phyloP scores from a whole-genome alignment of 2,113 vertebrate species.

The Hyperoodon ampullatus region DNA sequence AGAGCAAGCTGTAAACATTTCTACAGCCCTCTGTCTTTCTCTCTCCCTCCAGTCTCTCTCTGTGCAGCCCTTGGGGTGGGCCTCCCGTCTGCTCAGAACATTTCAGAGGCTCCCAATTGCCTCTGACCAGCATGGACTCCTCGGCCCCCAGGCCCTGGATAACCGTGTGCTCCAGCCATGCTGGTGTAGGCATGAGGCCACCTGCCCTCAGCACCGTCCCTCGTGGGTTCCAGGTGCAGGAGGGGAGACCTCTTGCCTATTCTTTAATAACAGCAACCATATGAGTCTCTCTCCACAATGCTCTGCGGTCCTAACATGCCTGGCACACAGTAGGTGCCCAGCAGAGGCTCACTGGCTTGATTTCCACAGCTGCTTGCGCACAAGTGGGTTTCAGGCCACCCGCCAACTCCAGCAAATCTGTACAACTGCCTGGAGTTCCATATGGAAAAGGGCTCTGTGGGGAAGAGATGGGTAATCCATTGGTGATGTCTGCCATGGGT shows the following conservation, averaged over 20 bases:
- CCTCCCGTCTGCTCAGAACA: not conserved
- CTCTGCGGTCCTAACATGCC: not conserved
- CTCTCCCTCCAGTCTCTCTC: not conserved
- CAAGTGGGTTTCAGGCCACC: not conserved
- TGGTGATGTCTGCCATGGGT: not conserved
- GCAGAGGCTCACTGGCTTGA: not conserved
- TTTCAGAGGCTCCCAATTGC: accelerated
- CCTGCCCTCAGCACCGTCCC: not conserved
- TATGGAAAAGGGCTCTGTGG: not conserved
- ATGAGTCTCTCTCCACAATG: not conserved
- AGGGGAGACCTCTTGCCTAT: not conserved
- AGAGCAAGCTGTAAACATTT: too few relatives aligned
- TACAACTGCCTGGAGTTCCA: not conserved
- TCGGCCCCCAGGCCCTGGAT: accelerated
- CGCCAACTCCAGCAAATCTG: accelerated
- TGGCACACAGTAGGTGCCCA: not conserved
- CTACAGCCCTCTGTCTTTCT: not conserved
- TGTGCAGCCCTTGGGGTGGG: not conserved
- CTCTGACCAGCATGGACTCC: not conserved
- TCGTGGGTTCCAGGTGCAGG: accelerated
- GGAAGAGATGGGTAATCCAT: not conserved
- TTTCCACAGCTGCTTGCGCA: not conserved
- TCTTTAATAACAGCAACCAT: not conserved
- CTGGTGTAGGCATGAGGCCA: not conserved
- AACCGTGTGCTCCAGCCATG: accelerated